Evolutionary conservation across 2,888 invertebrate species (phyloP).

Genomic region (Carcina quercana): DNA sequence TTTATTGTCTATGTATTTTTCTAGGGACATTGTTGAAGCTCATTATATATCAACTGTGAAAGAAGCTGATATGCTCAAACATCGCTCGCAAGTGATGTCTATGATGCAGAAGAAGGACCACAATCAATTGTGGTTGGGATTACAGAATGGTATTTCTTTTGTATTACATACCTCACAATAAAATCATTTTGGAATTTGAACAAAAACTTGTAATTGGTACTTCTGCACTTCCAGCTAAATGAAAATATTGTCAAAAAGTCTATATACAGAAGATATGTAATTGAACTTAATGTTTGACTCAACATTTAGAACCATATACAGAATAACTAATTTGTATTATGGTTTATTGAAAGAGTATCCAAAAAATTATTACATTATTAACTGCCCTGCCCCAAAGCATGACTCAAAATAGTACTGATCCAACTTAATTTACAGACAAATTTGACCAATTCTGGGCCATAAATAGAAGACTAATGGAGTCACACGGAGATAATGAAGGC

Average conservation of each 20-base stretch:
- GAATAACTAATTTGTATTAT: too few relatives aligned
- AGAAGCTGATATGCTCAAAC: conserved; percentile 98
- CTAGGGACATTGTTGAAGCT: conserved; percentile 92
- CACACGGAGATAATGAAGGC: conserved; percentile 82
- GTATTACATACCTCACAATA: not conserved
- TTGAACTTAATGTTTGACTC: too few relatives aligned
- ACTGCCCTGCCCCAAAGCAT: too few relatives aligned
- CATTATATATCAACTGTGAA: conserved; percentile 97
- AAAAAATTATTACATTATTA: too few relatives aligned
- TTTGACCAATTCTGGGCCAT: conserved; percentile 99
- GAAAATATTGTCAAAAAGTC: too few relatives aligned
- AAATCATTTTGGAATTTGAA: too few relatives aligned
- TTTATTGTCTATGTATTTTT: conserved; percentile 27
- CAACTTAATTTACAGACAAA: conserved; percentile 91
- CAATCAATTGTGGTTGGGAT: conserved; percentile 94
- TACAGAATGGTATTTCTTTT: conserved; percentile 94
- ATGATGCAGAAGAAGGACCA: conserved; percentile 98
- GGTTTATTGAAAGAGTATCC: too few relatives aligned
- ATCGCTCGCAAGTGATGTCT: conserved; percentile 90
- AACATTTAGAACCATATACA: too few relatives aligned
- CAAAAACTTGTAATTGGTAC: too few relatives aligned
- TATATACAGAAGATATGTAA: too few relatives aligned
- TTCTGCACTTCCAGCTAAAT: too few relatives aligned
- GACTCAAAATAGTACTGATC: too few relatives aligned
- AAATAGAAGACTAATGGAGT: conserved; percentile 96